These are phyloP conservation scores for Epinephelus cyanopodus DNA, from an alignment of 2,113 vertebrate genomes.

Conservation along the genomic window DNA sequence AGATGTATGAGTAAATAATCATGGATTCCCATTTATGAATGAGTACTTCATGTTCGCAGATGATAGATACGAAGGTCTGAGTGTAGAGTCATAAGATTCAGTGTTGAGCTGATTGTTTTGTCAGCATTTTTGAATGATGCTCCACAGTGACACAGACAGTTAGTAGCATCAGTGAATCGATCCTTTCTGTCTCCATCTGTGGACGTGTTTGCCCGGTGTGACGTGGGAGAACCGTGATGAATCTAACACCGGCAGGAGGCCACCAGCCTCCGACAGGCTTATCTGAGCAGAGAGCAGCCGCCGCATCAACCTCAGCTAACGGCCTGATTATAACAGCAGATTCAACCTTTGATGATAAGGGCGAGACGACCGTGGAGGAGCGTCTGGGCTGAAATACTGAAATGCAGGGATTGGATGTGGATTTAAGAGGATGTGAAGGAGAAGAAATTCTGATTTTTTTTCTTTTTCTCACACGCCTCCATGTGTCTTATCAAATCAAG, in stretches of 20 bases:
- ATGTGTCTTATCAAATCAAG: conserved; percentile 37
- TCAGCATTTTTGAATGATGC: conserved; percentile 4
- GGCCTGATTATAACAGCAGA: conserved; percentile 56
- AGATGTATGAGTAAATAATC: background rate
- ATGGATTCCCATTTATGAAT: background rate
- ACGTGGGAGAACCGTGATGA: conserved; percentile 46
- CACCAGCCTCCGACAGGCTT: conserved; percentile 36
- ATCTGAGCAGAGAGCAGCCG: conserved; percentile 55
- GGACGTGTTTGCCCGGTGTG: conserved; percentile 13
- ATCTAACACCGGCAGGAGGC: conserved; percentile 38
- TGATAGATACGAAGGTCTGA: background rate
- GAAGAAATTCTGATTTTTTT: background rate
- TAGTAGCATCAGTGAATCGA: background rate
- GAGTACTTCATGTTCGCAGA: background rate
- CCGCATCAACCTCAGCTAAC: conserved; percentile 42
- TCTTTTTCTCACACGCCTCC: background rate
- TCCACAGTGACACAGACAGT: conserved; percentile 5
- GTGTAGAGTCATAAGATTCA: background rate
- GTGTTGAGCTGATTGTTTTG: conserved; percentile 1
- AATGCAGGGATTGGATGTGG: conserved; percentile 15
- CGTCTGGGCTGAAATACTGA: conserved; percentile 17
- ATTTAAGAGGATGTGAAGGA: conserved; percentile 32
- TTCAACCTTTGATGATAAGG: conserved; percentile 64
- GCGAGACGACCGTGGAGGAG: background rate
- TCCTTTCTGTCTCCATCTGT: conserved; percentile 35